Base-by-base conservation (phyloP, 2,888 invertebrate species). In the Drosophila mayaguana region DNA sequence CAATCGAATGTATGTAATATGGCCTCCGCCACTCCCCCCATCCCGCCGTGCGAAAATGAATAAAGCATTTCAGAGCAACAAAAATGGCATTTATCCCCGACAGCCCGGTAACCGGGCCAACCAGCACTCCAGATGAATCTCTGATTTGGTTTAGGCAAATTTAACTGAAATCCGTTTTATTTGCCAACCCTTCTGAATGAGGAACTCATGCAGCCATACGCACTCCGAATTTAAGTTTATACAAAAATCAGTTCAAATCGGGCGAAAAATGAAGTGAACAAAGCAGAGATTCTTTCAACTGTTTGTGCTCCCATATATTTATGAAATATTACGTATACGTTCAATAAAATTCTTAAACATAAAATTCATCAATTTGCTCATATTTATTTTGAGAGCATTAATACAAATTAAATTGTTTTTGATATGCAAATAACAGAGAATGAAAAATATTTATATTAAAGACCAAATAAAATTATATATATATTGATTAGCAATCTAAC, bases 1-100 rank as follows among this genome's bases (percentile, higher is more conserved):
- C 40, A 60, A 42, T 83, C 88, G 83, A 69, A 86, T 70, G 32
- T 32, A 72, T 68, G 63, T 70, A 81, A 83, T 75, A 78, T 66
- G 45, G 72, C 34, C 43, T n/a, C 20, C 6, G 66, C 28, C 43
- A 9, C 20, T 12, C 34, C 22, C 18, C 20, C 12, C 1, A 72
- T 38, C 16, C 18, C 11, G 45, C 63, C 18, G 54, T 43, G 60
- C 32, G 40, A 28, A 34, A 42, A 22, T 38, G 56, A 40, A 55
- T 16, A 48, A 54, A 57, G 42, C 63, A 70, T 48, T 51, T 55
- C 59, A 45, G 40, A 46, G 38, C 36, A 55, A 50, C 40, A 42
- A 34, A 40, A 57, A 77, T 20, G 38, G 16, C 34, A 75, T 40
- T 63, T 55, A 48, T 55, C 8, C 28, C 28, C 28, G 8, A 1